Evolutionary conservation across 2,113 vertebrate genomes (phyloP).

Genomic region (Chionomys nivalis): DNA sequence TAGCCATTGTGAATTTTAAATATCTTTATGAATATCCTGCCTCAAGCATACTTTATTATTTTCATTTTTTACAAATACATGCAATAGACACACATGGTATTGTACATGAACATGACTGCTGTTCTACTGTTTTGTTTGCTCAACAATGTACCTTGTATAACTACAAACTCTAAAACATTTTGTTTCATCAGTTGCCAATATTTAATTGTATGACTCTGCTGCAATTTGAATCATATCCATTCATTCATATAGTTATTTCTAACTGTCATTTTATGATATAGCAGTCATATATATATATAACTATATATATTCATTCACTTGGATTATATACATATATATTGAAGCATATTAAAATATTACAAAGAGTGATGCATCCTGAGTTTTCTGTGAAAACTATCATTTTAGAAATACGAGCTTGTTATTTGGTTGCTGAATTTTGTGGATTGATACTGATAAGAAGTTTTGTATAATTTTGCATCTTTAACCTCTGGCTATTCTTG

Average conservation of each 20-base stretch:
- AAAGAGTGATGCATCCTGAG: not conserved
- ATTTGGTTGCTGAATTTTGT: not conserved
- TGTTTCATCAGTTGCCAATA: not conserved
- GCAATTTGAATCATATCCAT: not conserved
- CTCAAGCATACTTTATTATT: not conserved
- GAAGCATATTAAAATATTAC: conserved; percentile 12
- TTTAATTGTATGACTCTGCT: not conserved
- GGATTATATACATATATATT: not conserved
- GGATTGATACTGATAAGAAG: no score
- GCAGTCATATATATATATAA: not conserved
- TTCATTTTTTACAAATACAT: not conserved
- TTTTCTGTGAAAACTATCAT: not conserved
- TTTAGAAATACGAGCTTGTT: not conserved
- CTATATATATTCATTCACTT: not conserved
- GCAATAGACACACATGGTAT: not conserved
- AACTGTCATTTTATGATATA: not conserved
- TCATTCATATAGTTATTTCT: not conserved
- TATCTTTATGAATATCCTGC: not conserved
- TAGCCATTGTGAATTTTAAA: not conserved
- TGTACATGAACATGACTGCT: not conserved
- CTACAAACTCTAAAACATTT: not conserved
- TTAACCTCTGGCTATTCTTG: no score
- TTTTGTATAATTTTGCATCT: no score
- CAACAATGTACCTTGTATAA: not conserved
- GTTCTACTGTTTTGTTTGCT: not conserved